Evolutionary conservation across 2,113 vertebrate genomes (phyloP).

Genomic region (Neofelis nebulosa): DNA sequence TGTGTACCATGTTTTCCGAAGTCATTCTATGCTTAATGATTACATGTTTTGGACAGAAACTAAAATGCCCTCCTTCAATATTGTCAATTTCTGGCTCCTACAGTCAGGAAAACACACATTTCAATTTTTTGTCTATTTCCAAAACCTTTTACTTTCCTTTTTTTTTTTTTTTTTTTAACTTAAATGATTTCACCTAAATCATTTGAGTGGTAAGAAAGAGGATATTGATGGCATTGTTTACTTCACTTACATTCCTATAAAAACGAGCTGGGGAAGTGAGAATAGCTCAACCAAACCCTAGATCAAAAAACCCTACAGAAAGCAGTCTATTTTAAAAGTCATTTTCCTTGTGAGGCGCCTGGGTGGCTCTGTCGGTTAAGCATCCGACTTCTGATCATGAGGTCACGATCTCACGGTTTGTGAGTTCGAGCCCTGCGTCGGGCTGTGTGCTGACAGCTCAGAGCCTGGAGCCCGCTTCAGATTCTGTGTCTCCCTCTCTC

Average conservation of each 20-base stretch:
- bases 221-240: background rate
- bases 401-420: background rate
- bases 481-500: background rate
- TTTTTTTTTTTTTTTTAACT: background rate
- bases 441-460: background rate
- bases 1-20: background rate
- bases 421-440: accelerated
- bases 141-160: background rate
- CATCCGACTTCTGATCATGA: background rate
- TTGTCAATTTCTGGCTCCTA: background rate
- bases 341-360: background rate
- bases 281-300: background rate
- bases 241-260: background rate
- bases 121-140: background rate
- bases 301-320: background rate
- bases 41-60: background rate
- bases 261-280: conserved; percentile 10
- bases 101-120: background rate
- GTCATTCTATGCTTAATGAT: background rate
- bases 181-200: background rate
- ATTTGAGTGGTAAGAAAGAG: background rate
- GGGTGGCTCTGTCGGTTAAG: background rate
- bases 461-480: too few relatives aligned
- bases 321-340: background rate
- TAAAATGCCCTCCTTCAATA: background rate